phyloP scores from a whole-genome alignment of 1,140 invertebrate species.

The Lethrus apterus region DNA sequence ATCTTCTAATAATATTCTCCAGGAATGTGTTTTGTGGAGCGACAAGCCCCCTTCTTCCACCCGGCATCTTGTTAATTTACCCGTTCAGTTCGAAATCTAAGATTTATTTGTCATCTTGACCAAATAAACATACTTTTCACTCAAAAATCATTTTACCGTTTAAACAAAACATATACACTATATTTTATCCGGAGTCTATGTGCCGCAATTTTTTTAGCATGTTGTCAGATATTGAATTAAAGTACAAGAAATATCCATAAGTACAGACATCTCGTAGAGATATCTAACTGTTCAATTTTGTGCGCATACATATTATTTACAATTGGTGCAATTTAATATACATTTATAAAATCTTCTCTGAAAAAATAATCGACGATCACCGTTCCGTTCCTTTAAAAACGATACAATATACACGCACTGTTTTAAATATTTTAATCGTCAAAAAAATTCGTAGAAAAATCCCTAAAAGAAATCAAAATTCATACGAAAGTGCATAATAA shows the following conservation, averaged over 20 bases:
- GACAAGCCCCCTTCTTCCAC: conserved; percentile 92
- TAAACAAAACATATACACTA: neutral
- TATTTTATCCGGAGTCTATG: conserved; percentile 21
- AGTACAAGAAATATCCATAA: conserved; percentile 7
- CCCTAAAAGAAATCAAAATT: neutral
- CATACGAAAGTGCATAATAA: neutral
- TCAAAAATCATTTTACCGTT: neutral
- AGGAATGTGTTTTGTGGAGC: conserved; percentile 99
- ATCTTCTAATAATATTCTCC: conserved; percentile 97
- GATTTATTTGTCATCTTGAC: conserved; percentile 15
- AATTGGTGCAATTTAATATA: neutral
- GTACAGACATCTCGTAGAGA: neutral
- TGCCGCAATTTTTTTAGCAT: conserved; percentile 22
- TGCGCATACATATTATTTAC: neutral
- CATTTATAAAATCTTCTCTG: too few species aligned
- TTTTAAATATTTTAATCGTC: neutral
- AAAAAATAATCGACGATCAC: too few species aligned
- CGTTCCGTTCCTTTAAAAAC: neutral
- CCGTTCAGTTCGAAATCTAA: conserved; percentile 2
- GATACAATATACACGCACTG: neutral
- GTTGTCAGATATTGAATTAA: conserved; percentile 11
- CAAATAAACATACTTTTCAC: neutral
- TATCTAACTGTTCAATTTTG: neutral
- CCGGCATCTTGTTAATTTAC: conserved; percentile 65
- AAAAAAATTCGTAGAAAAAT: too few species aligned